A percentile compares a stretch with the other conserved stretches of the same genome.
These are phyloP conservation scores for Imbricaverruca yamaguchii DNA, from an alignment of 2,888 invertebrate species.

Conservation along the genomic window DNA sequence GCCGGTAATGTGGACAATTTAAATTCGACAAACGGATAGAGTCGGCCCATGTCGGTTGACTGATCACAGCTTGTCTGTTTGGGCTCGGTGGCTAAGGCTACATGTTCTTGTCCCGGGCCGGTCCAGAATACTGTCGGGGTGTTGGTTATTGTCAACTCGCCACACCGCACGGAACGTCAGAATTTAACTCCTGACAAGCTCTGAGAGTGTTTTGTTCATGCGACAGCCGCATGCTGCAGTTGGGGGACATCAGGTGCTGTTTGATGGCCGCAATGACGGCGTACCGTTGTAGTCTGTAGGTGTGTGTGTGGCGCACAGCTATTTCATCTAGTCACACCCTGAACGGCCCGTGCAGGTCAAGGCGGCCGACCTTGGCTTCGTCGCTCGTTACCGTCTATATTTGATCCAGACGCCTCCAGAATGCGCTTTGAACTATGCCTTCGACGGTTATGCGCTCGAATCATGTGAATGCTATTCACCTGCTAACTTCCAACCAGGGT, in stretches of 20 bases:
- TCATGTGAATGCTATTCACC: neutral
- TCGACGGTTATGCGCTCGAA: neutral
- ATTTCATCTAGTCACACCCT: neutral
- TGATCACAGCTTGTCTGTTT: neutral
- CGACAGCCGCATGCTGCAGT: neutral
- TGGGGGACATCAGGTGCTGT: neutral
- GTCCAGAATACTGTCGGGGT: neutral
- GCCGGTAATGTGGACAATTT: neutral
- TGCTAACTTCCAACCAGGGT: neutral
- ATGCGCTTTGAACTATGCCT: neutral
- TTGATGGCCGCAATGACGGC: neutral
- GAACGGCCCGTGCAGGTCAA: neutral
- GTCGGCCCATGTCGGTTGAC: neutral
- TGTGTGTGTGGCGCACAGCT: neutral
- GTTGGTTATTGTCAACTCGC: neutral
- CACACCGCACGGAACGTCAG: neutral
- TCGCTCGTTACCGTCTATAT: neutral
- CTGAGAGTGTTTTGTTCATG: neutral
- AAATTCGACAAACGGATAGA: neutral
- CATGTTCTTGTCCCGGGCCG: neutral
- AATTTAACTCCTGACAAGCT: neutral
- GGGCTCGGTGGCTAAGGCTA: neutral
- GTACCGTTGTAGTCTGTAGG: neutral
- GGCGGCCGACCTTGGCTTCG: neutral
- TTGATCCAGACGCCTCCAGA: neutral